A percentile compares a stretch with the other conserved stretches of the same genome.
phyloP scores from a whole-genome alignment of 2,888 invertebrate species.

The Sinohyriopsis cumingii region DNA sequence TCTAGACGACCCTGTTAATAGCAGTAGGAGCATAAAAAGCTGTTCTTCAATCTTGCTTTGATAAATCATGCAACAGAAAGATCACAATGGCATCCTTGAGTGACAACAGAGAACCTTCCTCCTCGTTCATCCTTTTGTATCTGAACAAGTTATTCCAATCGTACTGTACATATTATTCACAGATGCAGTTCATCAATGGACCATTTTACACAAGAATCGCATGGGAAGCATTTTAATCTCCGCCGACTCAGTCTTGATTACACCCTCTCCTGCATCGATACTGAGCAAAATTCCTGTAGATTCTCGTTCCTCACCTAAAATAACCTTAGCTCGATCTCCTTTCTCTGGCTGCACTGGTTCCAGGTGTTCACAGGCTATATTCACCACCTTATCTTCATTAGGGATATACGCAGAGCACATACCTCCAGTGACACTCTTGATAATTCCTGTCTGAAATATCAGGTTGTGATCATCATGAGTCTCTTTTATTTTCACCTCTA shows the following conservation, averaged over 20 bases:
- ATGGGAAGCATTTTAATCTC: conserved; percentile 85
- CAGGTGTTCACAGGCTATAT: conserved; percentile 87
- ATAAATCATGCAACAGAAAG: too few relatives aligned
- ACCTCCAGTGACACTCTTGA: conserved; percentile 88
- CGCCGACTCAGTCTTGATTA: conserved; percentile 84
- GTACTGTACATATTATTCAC: too few relatives aligned
- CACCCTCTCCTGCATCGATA: conserved; percentile 92
- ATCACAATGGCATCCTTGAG: too few relatives aligned
- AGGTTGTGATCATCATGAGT: conserved; percentile 85
- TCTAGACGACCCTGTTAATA: too few relatives aligned
- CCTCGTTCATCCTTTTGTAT: too few relatives aligned
- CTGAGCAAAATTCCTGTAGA: conserved; percentile 89
- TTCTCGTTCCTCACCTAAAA: conserved; percentile 93
- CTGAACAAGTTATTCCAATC: too few relatives aligned
- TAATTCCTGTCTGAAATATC: conserved; percentile 88
- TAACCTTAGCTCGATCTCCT: conserved; percentile 88
- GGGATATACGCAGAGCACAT: conserved; percentile 91
- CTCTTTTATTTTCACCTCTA: conserved; percentile 88
- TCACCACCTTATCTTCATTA: conserved; percentile 89
- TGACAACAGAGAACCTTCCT: too few relatives aligned
- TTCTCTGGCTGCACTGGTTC: conserved; percentile 91
- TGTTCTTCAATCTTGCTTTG: too few relatives aligned
- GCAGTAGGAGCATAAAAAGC: too few relatives aligned
- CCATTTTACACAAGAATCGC: conserved; percentile 85
- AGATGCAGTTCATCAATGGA: conserved; percentile 16